A percentile compares a stretch with the other conserved stretches of the same genome.
Evolutionary conservation across 2,888 invertebrate genomes (phyloP).

Genomic region (Malthinus flaveolus): DNA sequence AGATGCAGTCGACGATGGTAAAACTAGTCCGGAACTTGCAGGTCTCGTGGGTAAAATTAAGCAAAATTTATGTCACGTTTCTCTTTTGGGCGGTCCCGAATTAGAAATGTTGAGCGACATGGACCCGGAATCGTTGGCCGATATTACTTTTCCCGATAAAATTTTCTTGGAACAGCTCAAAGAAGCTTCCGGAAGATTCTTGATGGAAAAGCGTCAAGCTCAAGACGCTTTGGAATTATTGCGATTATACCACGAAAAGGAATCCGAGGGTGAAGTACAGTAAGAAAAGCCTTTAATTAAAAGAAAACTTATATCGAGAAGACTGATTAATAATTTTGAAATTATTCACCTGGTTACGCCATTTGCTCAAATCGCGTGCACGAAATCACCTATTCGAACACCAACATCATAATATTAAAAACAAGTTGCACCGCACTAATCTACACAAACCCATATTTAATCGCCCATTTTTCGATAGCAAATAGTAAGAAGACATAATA

Average conservation of each 20-base stretch:
- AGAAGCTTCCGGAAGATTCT: constrained; percentile 80
- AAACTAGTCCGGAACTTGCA: constrained; percentile 66
- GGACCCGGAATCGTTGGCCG: constrained; percentile 86
- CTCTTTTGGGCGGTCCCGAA: constrained; percentile 81
- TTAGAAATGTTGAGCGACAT: constrained; percentile 84
- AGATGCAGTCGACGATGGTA: constrained; percentile 63
- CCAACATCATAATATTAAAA: constrained; percentile 15
- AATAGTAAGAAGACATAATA: constrained; percentile 3
- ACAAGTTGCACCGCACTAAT: constrained; percentile 10
- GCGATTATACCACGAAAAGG: constrained; percentile 67
- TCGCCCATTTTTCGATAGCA: constrained; percentile 11
- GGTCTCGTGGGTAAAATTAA: constrained; percentile 76
- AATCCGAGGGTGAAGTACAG: constrained; percentile 33
- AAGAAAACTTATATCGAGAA: constrained; percentile 22
- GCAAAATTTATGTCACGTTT: constrained; percentile 82
- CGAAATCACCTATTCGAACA: constrained; percentile 25
- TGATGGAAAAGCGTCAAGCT: constrained; percentile 82
- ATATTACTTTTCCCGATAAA: constrained; percentile 73
- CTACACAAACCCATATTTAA: constrained; percentile 23
- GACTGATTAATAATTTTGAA: constrained; percentile 32
- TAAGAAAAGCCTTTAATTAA: constrained; percentile 13
- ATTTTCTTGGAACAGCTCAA: constrained; percentile 79
- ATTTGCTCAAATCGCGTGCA: constrained; percentile 34
- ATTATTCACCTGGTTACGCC: constrained; percentile 31
- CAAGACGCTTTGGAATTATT: constrained; percentile 85